phyloP scores from a whole-genome alignment of 92 coral and sea anemone species.

The Bergia puertoricense region DNA sequence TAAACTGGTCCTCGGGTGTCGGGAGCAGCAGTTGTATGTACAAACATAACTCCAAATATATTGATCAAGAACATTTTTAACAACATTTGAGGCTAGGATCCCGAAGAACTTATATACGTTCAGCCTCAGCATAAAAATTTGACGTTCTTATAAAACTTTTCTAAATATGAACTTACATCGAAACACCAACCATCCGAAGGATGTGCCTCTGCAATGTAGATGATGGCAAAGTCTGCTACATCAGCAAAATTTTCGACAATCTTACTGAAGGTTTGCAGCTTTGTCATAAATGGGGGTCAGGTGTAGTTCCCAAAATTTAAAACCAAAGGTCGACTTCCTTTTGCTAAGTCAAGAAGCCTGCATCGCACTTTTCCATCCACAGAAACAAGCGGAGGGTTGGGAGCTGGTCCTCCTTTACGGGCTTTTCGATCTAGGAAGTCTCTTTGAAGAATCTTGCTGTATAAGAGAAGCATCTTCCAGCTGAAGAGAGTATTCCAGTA shows the following conservation, averaged over 20 bases:
- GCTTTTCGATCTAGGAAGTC: constrained; percentile 59
- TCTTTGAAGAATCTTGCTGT: constrained; percentile 33
- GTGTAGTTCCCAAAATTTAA: constrained; percentile 46
- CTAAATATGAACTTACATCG: constrained; percentile 15
- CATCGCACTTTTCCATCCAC: constrained; percentile 47
- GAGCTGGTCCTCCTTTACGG: constrained; percentile 51
- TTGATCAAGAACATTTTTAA: too few relatives aligned
- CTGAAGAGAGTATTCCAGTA: constrained; percentile 62
- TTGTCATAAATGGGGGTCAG: constrained; percentile 49
- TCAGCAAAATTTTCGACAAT: constrained; percentile 33
- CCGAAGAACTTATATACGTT: too few relatives aligned
- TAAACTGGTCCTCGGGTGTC: too few relatives aligned
- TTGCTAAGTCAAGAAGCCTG: constrained; percentile 57
- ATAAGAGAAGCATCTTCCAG: constrained; percentile 46
- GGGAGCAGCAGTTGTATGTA: too few relatives aligned
- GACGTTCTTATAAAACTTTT: too few relatives aligned
- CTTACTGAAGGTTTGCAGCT: constrained; percentile 32
- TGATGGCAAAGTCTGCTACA: constrained; percentile 55
- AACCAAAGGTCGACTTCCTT: constrained; percentile 42
- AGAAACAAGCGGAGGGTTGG: constrained; percentile 65
- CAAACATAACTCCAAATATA: too few relatives aligned
- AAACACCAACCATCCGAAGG: constrained; percentile 53
- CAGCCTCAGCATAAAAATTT: too few relatives aligned
- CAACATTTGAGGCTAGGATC: too few relatives aligned
- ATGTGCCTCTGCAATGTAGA: constrained; percentile 44